phyloP scores from a whole-genome alignment of 1,140 invertebrate genomes.

The Ganaspis sp. region DNA sequence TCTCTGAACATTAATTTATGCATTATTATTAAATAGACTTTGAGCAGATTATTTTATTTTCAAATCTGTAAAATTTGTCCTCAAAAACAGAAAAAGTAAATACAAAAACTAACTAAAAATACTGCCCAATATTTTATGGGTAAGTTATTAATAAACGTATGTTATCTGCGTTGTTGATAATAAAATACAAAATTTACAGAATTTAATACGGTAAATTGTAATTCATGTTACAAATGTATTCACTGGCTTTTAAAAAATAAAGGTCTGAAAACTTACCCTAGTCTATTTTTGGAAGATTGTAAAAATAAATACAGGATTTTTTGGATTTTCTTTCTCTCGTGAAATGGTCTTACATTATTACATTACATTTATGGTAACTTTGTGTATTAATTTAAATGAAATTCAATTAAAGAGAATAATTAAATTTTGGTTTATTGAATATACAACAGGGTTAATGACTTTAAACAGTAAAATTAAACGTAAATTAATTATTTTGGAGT shows the following conservation, averaged over 20 bases:
- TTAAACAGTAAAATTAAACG: neutral
- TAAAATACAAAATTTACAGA: neutral
- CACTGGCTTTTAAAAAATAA: neutral
- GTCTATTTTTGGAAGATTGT: neutral
- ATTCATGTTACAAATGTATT: too few species aligned
- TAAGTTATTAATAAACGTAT: neutral
- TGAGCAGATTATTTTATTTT: too few species aligned
- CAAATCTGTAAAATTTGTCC: too few species aligned
- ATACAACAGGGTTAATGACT: neutral
- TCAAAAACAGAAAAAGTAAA: too few species aligned
- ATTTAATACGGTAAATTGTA: too few species aligned
- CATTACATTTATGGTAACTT: neutral
- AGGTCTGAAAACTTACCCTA: neutral
- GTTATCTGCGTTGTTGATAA: neutral
- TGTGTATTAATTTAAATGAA: neutral
- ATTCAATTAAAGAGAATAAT: neutral
- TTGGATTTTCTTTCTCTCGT: neutral
- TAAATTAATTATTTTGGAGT: neutral
- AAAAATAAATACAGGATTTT: slow-evolving; percentile 8
- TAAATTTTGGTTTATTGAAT: neutral
- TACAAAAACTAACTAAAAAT: too few species aligned
- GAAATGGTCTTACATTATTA: neutral
- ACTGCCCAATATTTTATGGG: too few species aligned
- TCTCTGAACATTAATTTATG: too few species aligned
- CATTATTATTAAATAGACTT: too few species aligned